Conservation (phyloP, 2,797 vertebrate species). For the Gila robusta region DNA sequence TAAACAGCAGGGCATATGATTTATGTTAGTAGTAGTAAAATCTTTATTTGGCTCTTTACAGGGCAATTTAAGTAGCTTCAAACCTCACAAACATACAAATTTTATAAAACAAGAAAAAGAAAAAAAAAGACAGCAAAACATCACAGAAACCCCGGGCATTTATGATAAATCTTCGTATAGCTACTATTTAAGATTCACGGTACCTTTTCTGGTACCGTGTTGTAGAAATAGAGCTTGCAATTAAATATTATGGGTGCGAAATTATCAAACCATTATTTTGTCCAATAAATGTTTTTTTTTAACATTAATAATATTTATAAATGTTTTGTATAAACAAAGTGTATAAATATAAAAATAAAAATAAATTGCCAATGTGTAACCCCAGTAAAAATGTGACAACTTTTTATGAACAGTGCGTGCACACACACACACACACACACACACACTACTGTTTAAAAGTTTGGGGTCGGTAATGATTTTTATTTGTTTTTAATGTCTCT, state of each 20-base stretch:
- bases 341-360: background rate
- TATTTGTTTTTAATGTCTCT: background rate
- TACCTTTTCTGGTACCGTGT: too few species aligned
- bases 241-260: background rate
- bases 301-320: background rate
- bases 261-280: background rate
- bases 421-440: too few species aligned
- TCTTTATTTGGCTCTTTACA: too few species aligned
- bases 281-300: background rate
- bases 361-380: background rate
- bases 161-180: too few species aligned
- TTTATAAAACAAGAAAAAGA: too few species aligned
- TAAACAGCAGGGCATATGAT: background rate
- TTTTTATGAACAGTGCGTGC: background rate
- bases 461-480: background rate
- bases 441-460: background rate
- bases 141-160: too few species aligned
- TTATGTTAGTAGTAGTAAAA: too few species aligned
- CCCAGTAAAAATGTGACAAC: background rate
- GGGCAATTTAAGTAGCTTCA: too few species aligned
- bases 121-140: too few species aligned
- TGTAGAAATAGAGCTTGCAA: background rate
- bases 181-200: too few species aligned
- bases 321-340: background rate
- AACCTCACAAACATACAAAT: too few species aligned